These are phyloP conservation scores for Cerastis leucographa DNA, from an alignment of 2,888 invertebrate genomes.

Conservation along the genomic window DNA sequence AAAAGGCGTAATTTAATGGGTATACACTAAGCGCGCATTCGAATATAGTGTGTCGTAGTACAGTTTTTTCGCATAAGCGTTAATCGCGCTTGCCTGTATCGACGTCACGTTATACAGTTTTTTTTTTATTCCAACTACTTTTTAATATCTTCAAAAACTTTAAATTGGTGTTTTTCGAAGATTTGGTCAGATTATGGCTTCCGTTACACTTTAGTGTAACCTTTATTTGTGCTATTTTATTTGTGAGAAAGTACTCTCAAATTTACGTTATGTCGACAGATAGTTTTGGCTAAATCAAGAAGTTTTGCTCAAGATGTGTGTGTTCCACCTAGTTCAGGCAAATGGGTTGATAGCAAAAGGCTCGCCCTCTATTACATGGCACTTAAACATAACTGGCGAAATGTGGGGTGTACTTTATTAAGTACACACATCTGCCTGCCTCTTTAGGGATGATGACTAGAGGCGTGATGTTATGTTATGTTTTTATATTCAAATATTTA, in stretches of 20 bases:
- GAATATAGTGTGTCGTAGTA: no score
- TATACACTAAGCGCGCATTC: no score
- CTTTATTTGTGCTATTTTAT: background rate
- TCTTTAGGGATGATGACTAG: no score
- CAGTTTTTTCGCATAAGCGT: no score
- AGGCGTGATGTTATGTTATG: background rate
- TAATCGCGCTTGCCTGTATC: no score
- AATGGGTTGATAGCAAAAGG: background rate
- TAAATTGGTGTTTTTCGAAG: background rate
- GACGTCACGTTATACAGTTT: no score
- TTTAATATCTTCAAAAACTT: background rate
- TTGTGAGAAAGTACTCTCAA: background rate
- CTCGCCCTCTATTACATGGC: no score
- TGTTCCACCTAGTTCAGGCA: no score
- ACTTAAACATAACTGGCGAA: background rate
- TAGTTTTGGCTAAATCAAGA: background rate
- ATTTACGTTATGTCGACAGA: background rate
- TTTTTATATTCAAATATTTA: background rate
- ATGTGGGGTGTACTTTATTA: no score
- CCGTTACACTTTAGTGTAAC: background rate
- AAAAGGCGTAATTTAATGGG: background rate
- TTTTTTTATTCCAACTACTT: background rate
- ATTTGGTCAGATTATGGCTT: background rate
- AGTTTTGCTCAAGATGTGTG: background rate
- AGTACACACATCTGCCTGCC: background rate